Evolutionary conservation across 2,888 invertebrate species (phyloP), one percentile per base, ranked within the genome.

Genomic region (Dryococelus australis): DNA sequence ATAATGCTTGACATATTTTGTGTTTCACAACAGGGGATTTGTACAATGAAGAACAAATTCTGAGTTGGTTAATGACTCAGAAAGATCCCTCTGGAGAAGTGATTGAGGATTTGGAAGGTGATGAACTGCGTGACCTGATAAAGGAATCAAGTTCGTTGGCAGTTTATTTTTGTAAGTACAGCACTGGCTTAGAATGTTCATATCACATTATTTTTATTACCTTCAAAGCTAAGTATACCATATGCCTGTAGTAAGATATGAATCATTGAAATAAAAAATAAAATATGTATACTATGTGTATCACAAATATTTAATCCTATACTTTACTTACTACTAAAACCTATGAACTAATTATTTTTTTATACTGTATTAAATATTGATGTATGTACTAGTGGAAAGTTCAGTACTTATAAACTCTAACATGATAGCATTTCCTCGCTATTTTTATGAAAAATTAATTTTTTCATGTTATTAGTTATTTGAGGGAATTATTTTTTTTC

Each of bases 81-180:
- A 98, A 98, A 92, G 97, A 98, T 93, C 98, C 98, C 86, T 95
- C 97, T 85, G 97, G 97, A 83, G 98, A 98, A 91, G 95, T 97
- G 86, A 98, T 98, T 90, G 98, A 98, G 93, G 97, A 96, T 90
- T 93, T 97, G 27, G 97, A 97, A 92, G 98, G 98, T 81, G 96
- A 96, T 91, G 95, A 95, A 87, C 93, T 98, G 86, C 92, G 96
- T 83, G 94, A 95, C 88, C 92, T 97, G 88, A 97, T 98, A 90
- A 95, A 96, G 91, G 95, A 96, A 88, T 96, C 97, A 83, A 95
- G 96, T 90, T 96, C 97, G 78, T 93, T 98, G 89, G 98, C 98
- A 12, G 96, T 98, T 47, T 98, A 97, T 92, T 98, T 98, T 93
- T 98, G 98, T 98, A 95, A 97, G 97, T 95, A 88, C 26, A 65